These are phyloP conservation scores for Cephonodes hylas DNA, from an alignment of 2,888 invertebrate genomes.

Conservation along the genomic window DNA sequence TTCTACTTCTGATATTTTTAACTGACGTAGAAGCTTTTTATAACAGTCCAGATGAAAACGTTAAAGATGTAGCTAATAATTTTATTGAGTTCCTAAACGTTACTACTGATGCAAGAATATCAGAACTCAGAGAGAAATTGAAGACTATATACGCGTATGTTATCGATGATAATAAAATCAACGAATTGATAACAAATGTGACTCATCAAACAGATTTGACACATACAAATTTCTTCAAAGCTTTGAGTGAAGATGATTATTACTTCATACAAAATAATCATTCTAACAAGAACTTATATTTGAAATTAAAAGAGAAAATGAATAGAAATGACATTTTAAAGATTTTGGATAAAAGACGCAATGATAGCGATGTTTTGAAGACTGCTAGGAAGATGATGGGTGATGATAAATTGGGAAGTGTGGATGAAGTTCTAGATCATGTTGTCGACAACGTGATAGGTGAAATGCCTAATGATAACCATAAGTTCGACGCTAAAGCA, in stretches of 20 bases:
- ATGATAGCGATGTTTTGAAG: constrained; percentile 33
- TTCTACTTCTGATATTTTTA: background rate
- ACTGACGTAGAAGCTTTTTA: background rate
- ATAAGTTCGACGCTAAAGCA: constrained; percentile 39
- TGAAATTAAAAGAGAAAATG: constrained; percentile 64
- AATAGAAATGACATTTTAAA: constrained; percentile 63
- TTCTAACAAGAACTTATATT: constrained; percentile 53
- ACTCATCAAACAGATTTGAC: constrained; percentile 46
- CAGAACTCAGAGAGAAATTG: constrained; percentile 54
- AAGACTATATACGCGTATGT: constrained; percentile 49
- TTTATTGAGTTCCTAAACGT: background rate
- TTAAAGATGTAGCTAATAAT: background rate
- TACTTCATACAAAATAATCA: constrained; percentile 40
- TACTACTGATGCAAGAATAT: constrained; percentile 33
- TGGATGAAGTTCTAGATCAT: constrained; percentile 40
- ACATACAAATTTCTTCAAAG: constrained; percentile 56
- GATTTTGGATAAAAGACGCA: constrained; percentile 44
- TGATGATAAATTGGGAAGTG: constrained; percentile 24
- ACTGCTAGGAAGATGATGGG: constrained; percentile 53
- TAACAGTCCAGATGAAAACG: background rate
- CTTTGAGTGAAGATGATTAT: constrained; percentile 54
- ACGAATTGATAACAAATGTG: constrained; percentile 43
- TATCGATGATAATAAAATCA: constrained; percentile 45
- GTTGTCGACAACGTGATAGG: constrained; percentile 60
- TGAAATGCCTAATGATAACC: constrained; percentile 51